Percentiles rank a stretch among this genome's conserved stretches.
phyloP scores from a whole-genome alignment of 2,113 vertebrate genomes.

The Poeciliopsis prolifica region DNA sequence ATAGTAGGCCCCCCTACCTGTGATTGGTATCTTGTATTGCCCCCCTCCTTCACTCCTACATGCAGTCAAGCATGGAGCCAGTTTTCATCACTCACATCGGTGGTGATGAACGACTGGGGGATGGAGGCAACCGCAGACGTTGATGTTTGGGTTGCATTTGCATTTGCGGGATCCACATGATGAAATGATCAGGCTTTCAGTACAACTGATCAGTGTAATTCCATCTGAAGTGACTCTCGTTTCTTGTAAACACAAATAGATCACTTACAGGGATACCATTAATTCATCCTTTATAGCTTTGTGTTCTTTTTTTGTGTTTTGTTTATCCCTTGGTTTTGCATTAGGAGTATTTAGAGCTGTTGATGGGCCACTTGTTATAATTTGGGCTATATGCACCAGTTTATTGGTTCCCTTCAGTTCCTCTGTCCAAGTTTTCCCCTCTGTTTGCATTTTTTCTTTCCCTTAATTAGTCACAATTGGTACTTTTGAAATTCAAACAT shows the following conservation, averaged over 20 bases:
- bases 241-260: neutral
- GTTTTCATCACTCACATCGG: conserved; percentile 37
- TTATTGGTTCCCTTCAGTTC: too few species aligned
- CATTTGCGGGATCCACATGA: neutral
- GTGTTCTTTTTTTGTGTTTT: too few species aligned
- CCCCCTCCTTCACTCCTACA: conserved; percentile 5
- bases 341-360: too few species aligned
- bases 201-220: too few species aligned
- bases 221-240: neutral
- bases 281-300: neutral
- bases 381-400: too few species aligned
- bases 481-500: too few species aligned
- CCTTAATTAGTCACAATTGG: too few species aligned
- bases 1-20: conserved; percentile 8
- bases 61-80: conserved; percentile 39
- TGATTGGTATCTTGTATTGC: conserved; percentile 51
- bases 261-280: neutral
- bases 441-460: too few species aligned
- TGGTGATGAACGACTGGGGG: conserved; percentile 14
- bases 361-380: too few species aligned
- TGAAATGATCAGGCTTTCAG: neutral
- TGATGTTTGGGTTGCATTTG: neutral
- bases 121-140: neutral
- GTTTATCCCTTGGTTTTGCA: too few species aligned
- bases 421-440: too few species aligned